Base-by-base conservation (phyloP, 2,888 invertebrate species). In the Phengaris alcon region DNA sequence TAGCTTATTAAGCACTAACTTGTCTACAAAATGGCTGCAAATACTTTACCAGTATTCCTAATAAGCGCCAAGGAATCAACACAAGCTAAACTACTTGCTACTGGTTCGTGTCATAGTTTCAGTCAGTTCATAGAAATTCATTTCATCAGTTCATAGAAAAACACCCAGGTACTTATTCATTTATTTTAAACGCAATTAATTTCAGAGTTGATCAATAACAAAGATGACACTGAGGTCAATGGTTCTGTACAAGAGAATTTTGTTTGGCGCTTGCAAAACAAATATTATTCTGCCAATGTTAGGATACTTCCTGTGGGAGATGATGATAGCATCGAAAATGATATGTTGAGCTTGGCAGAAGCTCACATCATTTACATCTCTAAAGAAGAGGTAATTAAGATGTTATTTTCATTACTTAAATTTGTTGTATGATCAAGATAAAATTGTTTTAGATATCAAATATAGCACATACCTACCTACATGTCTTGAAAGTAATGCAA, bases 321-420 rank as follows among this genome's bases (percentile, higher is more conserved):
- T 54, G 52, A 54, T 72, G 72, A 72, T 6, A 54, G 0, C 3
- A 52, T 72, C 22, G 22, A 48, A 35, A 52, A 22, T 15, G 72
- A 72, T 52, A 35, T 54, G 13, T 13, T 72, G 22, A 52, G 52
- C 7, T 4, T 72, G 0, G 72, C 52, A 3, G 72, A 72, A 72
- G 72, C 72, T 44, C 72, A 72, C 51, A 72, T 72, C 22, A 54
- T 72, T 5, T 72, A 72, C 54, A 54, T 72, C 9, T 44, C 72
- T 35, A 52, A 72, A 13, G 22, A 72, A 54, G 72, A 72, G 72
- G 72, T 72, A 54, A 54, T 48, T 48, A 69, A 8, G n/a, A n/a
- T 59, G 6, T 48, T 48, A 35, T 35, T 6, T 7, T 48, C 3
- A 5, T 7, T 8, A 4, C 48, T 6, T 48, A 48, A 48, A 8